Evolutionary conservation across 1,140 invertebrate genomes (phyloP), one percentile per base, ranked within the genome.

Genomic region (Drosophila cardini): DNA sequence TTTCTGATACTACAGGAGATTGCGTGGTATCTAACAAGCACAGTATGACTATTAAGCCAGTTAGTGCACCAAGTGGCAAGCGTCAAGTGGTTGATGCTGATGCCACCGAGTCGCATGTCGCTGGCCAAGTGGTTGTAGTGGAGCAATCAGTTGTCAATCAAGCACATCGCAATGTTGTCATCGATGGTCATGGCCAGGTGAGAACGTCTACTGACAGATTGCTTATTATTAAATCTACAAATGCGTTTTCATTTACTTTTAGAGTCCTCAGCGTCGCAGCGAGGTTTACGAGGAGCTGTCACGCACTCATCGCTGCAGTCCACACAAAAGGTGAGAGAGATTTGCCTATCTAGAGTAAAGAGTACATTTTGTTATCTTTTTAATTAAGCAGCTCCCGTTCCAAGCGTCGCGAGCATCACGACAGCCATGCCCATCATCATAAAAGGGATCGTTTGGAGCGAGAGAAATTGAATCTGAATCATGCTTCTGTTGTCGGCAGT

Each of bases 201-300:
- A 16, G 69, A 10, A 16, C 4, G n/a, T 2, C 34, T 36, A 3
- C 34, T 43, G n/a, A 13, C 40, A 13, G 40, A n/a, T 43, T 43
- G 4, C 9, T 13, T 2, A 13, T 13, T n/a, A 13, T 5, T 13
- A 13, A 13, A 13, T 0, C 3, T 40, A 40, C 13, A n/a, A 40
- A 2, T 9, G 7, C 18, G 50, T 52, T 73, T 58, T 16, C 4
- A 40, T 36, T n/a, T 57, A 2, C 2, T 45, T 9, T 0, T 11
- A 92, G 91, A 92, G 91, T 70, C 91, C 91, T 36, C 91, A 92
- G 43, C 80, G 91, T 4, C 80, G 91, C 52, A 76, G 72, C n/a
- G 91, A 92, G 58, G 80, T 90, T 18, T 92, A 84, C 40, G 91
- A 92, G 53, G 91, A 92, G 9, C 56, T 91, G 46, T 53, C 77